Percentiles rank a stretch among this genome's conserved stretches.
These are phyloP conservation scores for Plotosus lineatus DNA, from an alignment of 2,113 vertebrate species.

Conservation along the genomic window DNA sequence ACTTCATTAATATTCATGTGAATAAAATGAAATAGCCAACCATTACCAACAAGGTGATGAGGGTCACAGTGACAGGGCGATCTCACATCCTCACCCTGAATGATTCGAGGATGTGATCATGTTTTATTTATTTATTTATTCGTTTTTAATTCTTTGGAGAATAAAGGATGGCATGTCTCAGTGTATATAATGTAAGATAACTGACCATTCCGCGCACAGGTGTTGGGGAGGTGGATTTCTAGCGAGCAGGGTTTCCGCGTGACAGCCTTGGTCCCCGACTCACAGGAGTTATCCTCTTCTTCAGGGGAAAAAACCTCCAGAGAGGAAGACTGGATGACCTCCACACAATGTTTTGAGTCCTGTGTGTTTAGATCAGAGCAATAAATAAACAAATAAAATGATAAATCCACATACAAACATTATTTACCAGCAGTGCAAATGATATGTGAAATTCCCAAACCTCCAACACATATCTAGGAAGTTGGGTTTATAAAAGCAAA, in stretches of 20 bases:
- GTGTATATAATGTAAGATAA: neutral
- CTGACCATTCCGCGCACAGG: constrained; percentile 83
- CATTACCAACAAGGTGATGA: too few relatives aligned
- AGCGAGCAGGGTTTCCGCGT: constrained; percentile 94
- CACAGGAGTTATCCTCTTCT: constrained; percentile 87
- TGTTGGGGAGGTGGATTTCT: constrained; percentile 80
- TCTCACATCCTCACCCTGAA: too few relatives aligned
- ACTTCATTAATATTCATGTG: too few relatives aligned
- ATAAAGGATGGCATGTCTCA: neutral
- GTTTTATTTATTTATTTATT: too few relatives aligned
- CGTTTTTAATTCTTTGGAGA: neutral
- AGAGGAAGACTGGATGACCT: constrained; percentile 82
- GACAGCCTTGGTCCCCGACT: constrained; percentile 85
- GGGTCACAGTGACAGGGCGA: too few relatives aligned
- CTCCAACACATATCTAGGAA: neutral
- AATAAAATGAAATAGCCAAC: too few relatives aligned
- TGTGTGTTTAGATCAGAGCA: constrained; percentile 55
- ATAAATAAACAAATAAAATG: too few relatives aligned
- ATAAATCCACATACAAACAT: neutral
- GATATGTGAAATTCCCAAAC: neutral
- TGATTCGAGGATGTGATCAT: too few relatives aligned
- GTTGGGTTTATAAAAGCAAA: neutral
- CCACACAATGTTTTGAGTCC: constrained; percentile 82
- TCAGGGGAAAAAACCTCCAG: constrained; percentile 85
- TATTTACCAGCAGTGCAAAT: neutral